Percentiles rank a stretch among this genome's conserved stretches.
Evolutionary conservation across 2,888 invertebrate genomes (phyloP).

Genomic region (Danaus chrysippus): DNA sequence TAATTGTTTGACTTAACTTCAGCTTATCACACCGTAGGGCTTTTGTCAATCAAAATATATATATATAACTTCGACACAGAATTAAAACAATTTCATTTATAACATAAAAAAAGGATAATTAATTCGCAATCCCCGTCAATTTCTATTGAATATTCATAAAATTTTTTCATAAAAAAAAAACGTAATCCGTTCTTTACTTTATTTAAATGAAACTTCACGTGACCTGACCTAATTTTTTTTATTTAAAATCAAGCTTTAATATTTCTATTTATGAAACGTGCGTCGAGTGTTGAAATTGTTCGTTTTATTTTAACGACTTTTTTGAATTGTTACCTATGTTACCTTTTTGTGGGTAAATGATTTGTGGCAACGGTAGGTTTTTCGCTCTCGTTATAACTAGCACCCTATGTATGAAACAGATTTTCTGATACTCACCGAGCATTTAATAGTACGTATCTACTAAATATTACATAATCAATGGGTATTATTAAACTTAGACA

Average conservation of each 20-base stretch:
- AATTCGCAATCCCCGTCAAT: not conserved
- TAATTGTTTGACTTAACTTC: constrained; percentile 4
- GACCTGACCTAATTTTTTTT: constrained; percentile 1
- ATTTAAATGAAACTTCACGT: not conserved
- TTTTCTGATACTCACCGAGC: not conserved
- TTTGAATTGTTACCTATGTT: constrained; percentile 1
- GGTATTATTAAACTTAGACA: too few species aligned
- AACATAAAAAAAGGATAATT: not conserved
- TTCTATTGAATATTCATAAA: not conserved
- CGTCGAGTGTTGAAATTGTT: constrained; percentile 12
- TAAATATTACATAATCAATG: too few species aligned
- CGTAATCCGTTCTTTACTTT: not conserved
- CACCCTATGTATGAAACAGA: not conserved
- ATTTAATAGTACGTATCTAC: too few species aligned
- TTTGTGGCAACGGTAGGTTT: not conserved
- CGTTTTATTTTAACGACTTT: constrained; percentile 11
- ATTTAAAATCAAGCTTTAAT: constrained; percentile 3
- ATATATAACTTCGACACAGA: not conserved
- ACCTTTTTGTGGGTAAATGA: constrained; percentile 5
- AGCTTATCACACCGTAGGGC: not conserved
- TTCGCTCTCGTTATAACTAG: constrained; percentile 3
- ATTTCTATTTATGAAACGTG: constrained; percentile 17
- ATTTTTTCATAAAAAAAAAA: not conserved
- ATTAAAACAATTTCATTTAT: not conserved
- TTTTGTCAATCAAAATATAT: not conserved